Evolutionary conservation across 2,888 invertebrate species (phyloP), one percentile per base, ranked within the genome.

Genomic region (Drosophila quinaria): DNA sequence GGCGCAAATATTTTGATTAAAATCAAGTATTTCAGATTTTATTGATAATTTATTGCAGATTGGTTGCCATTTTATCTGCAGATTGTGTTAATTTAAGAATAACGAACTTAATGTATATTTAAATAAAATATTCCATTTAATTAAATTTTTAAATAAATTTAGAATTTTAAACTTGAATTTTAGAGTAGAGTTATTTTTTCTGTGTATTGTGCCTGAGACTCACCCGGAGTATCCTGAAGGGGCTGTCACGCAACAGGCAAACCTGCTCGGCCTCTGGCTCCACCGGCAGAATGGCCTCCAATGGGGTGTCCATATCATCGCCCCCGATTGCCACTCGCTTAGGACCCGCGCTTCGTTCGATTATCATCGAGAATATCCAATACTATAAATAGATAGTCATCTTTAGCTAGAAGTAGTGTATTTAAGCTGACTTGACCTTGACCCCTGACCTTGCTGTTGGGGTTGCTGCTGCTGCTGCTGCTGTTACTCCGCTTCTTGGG

Each of bases 161-260:
- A 25, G 6, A 1, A 25, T 25, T 6, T 6, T 25, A 25, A 25
- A 6, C 25, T 25, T 5, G 5, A 25, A 25, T 25, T 25, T 25
- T 25, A 25, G 25, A 1, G 6, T 25, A 6, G 0, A 25, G 5
- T 6, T 25, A 6, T 8, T 25, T n/a, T 25, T 29, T 29, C 29
- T 8, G 29, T 29, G 29, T 1, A 29, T 29, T 25, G 5, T 25
- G 5, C 6, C 25, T 6, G 5, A 5, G 52, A 94, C 92, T 92
- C 78, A 92, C 92, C 90, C 92, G 86, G 52, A 92, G 81, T 89
- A 92, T 92, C 63, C 92, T 88, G 76, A 87, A 92, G 46, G 93
- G 92, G 72, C 92, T 97, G 88, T 97, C 96, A 39, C 95, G 94
- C 81, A 97, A 94, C 13, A 96, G 93, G 87, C 97, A 97, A 5